Evolutionary conservation across 30 jellyfish, hydroid and myxozoan genomes (phyloP).

Genomic region (Cassiopea andromeda): DNA sequence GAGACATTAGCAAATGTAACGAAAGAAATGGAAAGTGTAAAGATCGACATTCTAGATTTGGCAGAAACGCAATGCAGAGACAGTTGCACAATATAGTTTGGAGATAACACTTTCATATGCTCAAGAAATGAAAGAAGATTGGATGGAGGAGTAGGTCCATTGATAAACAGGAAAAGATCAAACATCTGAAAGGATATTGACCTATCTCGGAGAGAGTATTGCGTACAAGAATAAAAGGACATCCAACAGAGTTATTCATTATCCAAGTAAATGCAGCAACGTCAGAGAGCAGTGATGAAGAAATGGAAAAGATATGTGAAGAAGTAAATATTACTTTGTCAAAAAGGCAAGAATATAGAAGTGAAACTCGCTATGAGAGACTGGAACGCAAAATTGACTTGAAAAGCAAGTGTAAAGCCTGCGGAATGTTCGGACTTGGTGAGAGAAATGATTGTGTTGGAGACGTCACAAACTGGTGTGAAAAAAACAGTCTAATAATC

Average conservation of each 20-base stretch:
- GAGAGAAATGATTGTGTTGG: too few species aligned
- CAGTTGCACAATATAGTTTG: not conserved
- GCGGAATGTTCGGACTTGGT: too few species aligned
- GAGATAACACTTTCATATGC: not conserved
- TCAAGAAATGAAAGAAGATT: not conserved
- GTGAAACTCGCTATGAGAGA: too few species aligned
- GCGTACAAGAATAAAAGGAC: not conserved
- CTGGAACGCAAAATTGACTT: too few species aligned
- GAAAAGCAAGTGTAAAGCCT: too few species aligned
- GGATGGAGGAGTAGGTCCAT: not conserved
- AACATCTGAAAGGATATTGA: not conserved
- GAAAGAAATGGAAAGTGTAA: not conserved
- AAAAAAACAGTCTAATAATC: too few species aligned
- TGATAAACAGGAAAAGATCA: not conserved
- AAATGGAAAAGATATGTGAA: too few species aligned
- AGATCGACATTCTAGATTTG: not conserved
- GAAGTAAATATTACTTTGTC: too few species aligned
- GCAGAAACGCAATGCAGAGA: not conserved
- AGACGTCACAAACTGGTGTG: too few species aligned
- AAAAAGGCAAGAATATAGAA: too few species aligned
- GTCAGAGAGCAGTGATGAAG: not conserved
- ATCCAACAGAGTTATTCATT: not conserved
- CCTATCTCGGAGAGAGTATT: not conserved
- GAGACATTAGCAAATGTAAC: not conserved
- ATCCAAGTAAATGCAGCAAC: not conserved